Evolutionary conservation across 53 echinoderm and acorn worm genomes (phyloP), one percentile per base, ranked within the genome.

Genomic region (Patiria pectinifera): DNA sequence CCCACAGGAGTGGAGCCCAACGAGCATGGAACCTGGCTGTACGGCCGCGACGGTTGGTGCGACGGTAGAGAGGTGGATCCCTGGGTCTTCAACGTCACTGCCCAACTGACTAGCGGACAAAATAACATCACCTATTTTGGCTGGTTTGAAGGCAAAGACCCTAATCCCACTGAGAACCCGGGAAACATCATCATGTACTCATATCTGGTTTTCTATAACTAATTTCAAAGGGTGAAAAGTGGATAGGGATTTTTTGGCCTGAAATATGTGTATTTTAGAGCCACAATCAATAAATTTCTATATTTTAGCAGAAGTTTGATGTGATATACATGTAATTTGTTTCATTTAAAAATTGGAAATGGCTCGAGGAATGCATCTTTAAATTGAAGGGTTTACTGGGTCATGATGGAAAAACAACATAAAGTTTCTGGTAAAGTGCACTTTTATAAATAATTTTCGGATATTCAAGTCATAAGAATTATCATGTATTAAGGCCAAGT

Each of bases 41-140:
- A 97, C 69, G 97, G 97, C 14, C 93, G 97, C 12, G 96, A 97
- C 35, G 97, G 97, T 45, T 97, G 97, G 97, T 97, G 97, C 48
- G 95, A 97, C 26, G 97, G 97, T 14, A 75, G 97, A 24, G 95
- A 97, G 82, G 97, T 97, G 10, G 97, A 97, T 77, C 97, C 97
- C 3, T 97, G 97, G 97, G 91, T 95, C 12, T 83, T 96, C 13
- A 95, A 96, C 69, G 82, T 97, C 63, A 97, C 95, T 0, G 61
- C 92, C 18, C 94, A 97, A 60, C 26, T 96, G 45, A 74, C 77
- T 23, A 26, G 45, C 26, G 84, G 18, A 7, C 16, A 66, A 10
- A 96, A 97, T 62, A 90, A 76, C 45, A 89, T 97, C 82, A 92
- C 84, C 4, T 97, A 97, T 91, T 97, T 95, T 96, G 97, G 97